Conservation (phyloP, 2,113 vertebrate genomes). For the Columba janthina region DNA sequence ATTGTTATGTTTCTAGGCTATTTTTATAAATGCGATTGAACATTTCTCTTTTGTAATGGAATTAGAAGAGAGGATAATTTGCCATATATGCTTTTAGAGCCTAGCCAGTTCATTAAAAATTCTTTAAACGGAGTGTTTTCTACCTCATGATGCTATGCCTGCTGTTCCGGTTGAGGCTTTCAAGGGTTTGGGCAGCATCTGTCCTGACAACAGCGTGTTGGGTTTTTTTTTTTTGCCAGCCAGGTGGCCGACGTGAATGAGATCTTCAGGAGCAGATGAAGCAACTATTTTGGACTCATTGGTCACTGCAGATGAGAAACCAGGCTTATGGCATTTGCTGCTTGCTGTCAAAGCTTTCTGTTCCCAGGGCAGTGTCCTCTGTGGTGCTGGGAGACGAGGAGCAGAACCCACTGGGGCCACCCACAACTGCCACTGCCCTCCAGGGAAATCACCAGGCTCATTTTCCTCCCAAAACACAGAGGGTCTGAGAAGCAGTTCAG, state of each 20-base stretch:
- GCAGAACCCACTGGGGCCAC: not conserved
- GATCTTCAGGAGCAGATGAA: not conserved
- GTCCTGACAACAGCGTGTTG: not conserved
- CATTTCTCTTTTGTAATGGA: not conserved
- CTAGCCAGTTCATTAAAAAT: not conserved
- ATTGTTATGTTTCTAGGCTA: not conserved
- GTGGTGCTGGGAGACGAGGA: not conserved
- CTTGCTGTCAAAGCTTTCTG: not conserved
- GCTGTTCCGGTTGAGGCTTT: not conserved
- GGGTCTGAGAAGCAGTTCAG: not conserved
- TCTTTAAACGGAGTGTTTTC: not conserved
- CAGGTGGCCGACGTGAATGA: not conserved
- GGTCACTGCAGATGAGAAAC: not conserved
- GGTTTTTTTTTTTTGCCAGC: no score
- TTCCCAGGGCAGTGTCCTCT: not conserved
- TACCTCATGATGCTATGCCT: not conserved
- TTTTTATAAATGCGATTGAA: not conserved
- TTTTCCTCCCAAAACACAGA: not conserved
- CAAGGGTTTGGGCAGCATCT: not conserved
- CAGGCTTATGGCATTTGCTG: not conserved
- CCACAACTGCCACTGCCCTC: not conserved
- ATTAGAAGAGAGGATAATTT: not conserved
- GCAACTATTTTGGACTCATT: not conserved
- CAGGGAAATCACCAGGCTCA: not conserved
- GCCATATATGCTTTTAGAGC: not conserved